Base-by-base conservation (phyloP, 2,888 invertebrate genomes). In the Oeneis ivallda region DNA sequence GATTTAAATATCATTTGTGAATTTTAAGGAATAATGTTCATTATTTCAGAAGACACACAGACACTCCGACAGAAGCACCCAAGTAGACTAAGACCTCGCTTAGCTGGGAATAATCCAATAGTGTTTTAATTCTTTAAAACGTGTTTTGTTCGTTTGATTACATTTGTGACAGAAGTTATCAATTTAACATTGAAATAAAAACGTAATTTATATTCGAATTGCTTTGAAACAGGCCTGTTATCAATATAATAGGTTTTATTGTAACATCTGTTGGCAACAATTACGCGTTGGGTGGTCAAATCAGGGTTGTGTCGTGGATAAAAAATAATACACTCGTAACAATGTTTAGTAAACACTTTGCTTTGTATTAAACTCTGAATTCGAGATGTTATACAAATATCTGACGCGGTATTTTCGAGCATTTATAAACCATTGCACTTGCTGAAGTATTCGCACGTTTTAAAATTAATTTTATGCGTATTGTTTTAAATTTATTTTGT, bases 331-430 rank as follows among this genome's bases (percentile, higher is more conserved):
- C 1, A 47, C 47, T 47, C 17, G 17, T 64, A 63, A 66, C 65
- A 63, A 69, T 77, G 81, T 83, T 86, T 85, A 76, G 76, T 80
- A 85, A 86, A 87, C 80, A 82, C 74, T 74, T 74, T 70, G 73
- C 78, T 77, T 79, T 81, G 81, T 82, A 74, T 71, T 71, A 70
- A 69, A 68, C 34, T 70, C 47, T 68, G 64, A 70, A 69, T 67
- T 70, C 68, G 65, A 60, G 60, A 66, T 69, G 65, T 69, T 70
- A 65, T 52, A 64, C 65, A 61, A 67, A 60, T 47, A 60, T 19
- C n/a, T 43, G 58, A 68, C 62, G 60, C 64, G 63, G 56, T 64
- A 63, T 65, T 70, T 67, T 68, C 64, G 63, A 68, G 62, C 41
- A 53, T 64, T 59, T 62, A 64, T 67, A 66, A 69, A 62, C 67